A percentile compares a stretch with the other conserved stretches of the same genome.
Evolutionary conservation across 2,113 vertebrate genomes (phyloP).

Genomic region (Pterocles orientalis): DNA sequence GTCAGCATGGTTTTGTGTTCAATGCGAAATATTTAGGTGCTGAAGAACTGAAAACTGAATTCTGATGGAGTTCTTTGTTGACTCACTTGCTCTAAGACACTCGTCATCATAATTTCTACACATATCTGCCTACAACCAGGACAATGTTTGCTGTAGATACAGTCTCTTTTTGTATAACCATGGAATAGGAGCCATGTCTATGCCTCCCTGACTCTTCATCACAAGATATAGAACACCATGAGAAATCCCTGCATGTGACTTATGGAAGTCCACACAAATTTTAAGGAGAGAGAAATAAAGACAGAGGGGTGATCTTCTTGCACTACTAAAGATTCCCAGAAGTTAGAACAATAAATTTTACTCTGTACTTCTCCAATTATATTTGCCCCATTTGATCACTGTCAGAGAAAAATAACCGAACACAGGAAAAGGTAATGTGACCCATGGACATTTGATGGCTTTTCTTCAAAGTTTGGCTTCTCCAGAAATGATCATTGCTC

Average conservation of each 20-base stretch:
- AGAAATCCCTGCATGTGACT: not conserved
- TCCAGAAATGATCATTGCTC: not conserved
- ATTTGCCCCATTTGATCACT: not conserved
- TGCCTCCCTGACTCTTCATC: not conserved
- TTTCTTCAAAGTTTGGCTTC: not conserved
- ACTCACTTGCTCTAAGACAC: not conserved
- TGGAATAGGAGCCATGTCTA: not conserved
- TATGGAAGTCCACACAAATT: not conserved
- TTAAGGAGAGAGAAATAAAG: not conserved
- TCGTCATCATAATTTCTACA: not conserved
- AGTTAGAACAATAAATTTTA: not conserved
- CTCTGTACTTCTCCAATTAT: not conserved
- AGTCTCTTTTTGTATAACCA: accelerated
- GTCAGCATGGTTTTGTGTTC: not conserved
- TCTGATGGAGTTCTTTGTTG: not conserved
- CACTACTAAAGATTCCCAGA: not conserved
- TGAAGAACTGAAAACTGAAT: not conserved
- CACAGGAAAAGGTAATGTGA: not conserved
- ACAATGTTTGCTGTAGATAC: accelerated
- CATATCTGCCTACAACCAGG: not conserved
- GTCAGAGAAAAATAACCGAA: not conserved
- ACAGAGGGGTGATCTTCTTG: not conserved
- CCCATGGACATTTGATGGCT: not conserved
- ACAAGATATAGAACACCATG: not conserved
- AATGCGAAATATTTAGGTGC: not conserved